phyloP scores from a whole-genome alignment of 2,888 invertebrate genomes.

The Alloplasta piceator region DNA sequence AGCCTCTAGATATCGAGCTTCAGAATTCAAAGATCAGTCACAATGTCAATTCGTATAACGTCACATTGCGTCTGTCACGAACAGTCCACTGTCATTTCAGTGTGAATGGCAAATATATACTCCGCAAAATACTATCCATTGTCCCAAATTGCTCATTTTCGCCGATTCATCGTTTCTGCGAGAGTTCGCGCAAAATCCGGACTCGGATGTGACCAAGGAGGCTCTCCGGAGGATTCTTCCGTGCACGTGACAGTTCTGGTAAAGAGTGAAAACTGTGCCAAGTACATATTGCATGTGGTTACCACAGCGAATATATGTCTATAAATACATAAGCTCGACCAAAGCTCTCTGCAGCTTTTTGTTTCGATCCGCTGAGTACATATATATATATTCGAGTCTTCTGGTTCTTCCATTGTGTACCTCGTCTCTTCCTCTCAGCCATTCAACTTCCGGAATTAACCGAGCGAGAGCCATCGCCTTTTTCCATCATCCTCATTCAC shows the following conservation, averaged over 20 bases:
- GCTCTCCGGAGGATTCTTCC: slow-evolving; percentile 6
- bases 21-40: no score
- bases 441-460: slow-evolving; percentile 75
- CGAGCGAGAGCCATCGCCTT: slow-evolving; percentile 56
- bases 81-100: no score
- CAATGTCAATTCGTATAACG: no score
- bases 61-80: no score
- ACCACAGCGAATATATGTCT: slow-evolving; percentile 26
- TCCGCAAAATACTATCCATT: slow-evolving; percentile 1
- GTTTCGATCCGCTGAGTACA: slow-evolving; percentile 19
- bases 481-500: slow-evolving; percentile 46
- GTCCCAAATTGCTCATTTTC: slow-evolving; percentile 45
- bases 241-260: slow-evolving; percentile 39
- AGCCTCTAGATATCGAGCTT: no score
- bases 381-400: slow-evolving; percentile 35
- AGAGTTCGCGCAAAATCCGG: slow-evolving; percentile 25
- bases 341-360: slow-evolving; percentile 52
- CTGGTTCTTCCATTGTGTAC: slow-evolving; percentile 52
- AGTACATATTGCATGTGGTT: slow-evolving; percentile 53
- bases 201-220: slow-evolving; percentile 20
- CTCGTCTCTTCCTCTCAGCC: slow-evolving; percentile 54
- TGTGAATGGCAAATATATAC: no score
- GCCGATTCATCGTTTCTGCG: slow-evolving; percentile 54
- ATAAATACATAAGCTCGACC: slow-evolving; percentile 17
- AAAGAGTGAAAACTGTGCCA: slow-evolving; percentile 63